Evolutionary conservation across 2,888 invertebrate species (phyloP), one percentile per base, ranked within the genome.

Genomic region (Amphipyra berbera): DNA sequence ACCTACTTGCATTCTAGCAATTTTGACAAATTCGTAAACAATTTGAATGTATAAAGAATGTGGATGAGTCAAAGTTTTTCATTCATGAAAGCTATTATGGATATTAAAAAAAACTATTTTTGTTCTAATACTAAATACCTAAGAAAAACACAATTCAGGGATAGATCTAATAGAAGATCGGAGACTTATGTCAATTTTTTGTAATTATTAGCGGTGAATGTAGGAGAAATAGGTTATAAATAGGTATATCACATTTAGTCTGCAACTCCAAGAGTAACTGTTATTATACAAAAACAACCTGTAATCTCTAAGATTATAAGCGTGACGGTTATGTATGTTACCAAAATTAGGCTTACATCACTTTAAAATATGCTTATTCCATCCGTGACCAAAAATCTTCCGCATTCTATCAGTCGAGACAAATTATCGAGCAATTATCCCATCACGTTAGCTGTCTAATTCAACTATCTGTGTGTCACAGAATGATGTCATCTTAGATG

Each of bases 401-500:
- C 70, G 71, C 71, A 57, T 64, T 71, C 46, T 58, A 44, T 0
- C 0, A 14, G 1, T 13, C 37, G 0, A 48, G 8, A 50, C 64
- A 54, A 70, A 74, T 71, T 61, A 66, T 76, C 45, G 15, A 45
- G 37, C 55, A 59, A 72, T 76, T 57, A 76, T 71, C 47, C 42
- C 15, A 63, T 55, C 56, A 44, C 49, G 45, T 41, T 49, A 14
- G 56, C 35, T n/a, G n/a, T n/a, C n/a, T 65, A 66, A 62, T 61
- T 54, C 38, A 37, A 0, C 12, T 41, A 55, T 30, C 61, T 33
- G 59, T 70, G 63, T 78, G 73, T 68, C 76, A 71, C 63, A 52
- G 30, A 41, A 46, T 76, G 76, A 76, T 76, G 68, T 76, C 76
- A 71, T 75, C 44, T 33, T 54, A 37, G 15, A 63, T 56, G 42